Conservation (phyloP, 2,888 invertebrate genomes). For the Shargacucullia verbasci region DNA sequence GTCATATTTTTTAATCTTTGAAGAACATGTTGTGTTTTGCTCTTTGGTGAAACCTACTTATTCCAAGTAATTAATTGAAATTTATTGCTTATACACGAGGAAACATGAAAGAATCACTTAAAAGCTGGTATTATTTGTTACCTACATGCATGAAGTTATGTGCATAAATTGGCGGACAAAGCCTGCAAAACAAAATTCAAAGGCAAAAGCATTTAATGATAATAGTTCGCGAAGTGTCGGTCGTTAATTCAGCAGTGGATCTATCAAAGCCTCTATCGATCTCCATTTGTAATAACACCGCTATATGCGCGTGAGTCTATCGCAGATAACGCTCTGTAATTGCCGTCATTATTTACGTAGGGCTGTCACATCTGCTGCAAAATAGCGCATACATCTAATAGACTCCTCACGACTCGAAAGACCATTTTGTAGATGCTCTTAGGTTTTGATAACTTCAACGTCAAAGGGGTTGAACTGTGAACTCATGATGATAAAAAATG, state of each 20-base stretch:
- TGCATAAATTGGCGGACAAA: neutral
- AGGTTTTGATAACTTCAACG: conserved; percentile 13
- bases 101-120: too few species aligned
- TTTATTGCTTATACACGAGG: too few species aligned
- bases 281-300: conserved; percentile 45
- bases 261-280: conserved; percentile 38
- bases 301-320: conserved; percentile 26
- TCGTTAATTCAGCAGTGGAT: conserved; percentile 16
- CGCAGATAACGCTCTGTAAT: conserved; percentile 41
- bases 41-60: too few species aligned
- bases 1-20: too few species aligned
- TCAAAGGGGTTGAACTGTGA: conserved; percentile 4
- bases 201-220: conserved; percentile 1
- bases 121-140: too few species aligned
- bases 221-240: neutral
- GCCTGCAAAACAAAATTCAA: neutral
- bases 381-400: neutral
- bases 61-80: too few species aligned
- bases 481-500: conserved; percentile 15
- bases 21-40: too few species aligned
- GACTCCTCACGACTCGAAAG: conserved; percentile 8
- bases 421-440: neutral
- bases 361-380: conserved; percentile 19
- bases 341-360: conserved; percentile 44
- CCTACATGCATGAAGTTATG: too few species aligned